Conservation (phyloP, 2,888 invertebrate genomes). For the Melitaea athalia region DNA sequence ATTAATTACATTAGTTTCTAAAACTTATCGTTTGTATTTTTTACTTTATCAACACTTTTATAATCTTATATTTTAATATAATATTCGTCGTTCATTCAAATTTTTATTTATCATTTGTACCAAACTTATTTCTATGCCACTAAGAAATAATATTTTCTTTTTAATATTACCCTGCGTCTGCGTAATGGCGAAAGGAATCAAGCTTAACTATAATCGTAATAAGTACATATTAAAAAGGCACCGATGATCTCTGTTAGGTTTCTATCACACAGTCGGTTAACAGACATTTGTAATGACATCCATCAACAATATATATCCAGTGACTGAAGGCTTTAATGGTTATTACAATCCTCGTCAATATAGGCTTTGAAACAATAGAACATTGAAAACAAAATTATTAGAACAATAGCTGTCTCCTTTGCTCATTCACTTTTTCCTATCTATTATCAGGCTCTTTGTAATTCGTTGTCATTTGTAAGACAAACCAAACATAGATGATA, state of each 20-base stretch:
- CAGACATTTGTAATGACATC: not conserved
- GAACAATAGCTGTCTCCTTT: no score
- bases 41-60: constrained; percentile 6
- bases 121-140: constrained; percentile 11
- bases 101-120: constrained; percentile 8
- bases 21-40: not conserved
- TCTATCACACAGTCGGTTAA: constrained; percentile 7
- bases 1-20: not conserved
- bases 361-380: no score
- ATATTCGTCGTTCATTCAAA: not conserved
- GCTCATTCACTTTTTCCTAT: no score
- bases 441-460: no score
- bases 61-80: constrained; percentile 7
- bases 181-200: constrained; percentile 17
- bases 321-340: not conserved
- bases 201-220: constrained; percentile 16
- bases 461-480: no score
- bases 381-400: no score
- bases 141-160: constrained; percentile 8
- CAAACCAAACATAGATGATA: no score
- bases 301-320: not conserved
- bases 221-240: constrained; percentile 26
- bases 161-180: constrained; percentile 27
- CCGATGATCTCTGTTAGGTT: constrained; percentile 18
- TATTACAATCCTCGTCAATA: no score